Evolutionary conservation across 1,140 invertebrate species (phyloP).

Genomic region (Euwallacea similis): DNA sequence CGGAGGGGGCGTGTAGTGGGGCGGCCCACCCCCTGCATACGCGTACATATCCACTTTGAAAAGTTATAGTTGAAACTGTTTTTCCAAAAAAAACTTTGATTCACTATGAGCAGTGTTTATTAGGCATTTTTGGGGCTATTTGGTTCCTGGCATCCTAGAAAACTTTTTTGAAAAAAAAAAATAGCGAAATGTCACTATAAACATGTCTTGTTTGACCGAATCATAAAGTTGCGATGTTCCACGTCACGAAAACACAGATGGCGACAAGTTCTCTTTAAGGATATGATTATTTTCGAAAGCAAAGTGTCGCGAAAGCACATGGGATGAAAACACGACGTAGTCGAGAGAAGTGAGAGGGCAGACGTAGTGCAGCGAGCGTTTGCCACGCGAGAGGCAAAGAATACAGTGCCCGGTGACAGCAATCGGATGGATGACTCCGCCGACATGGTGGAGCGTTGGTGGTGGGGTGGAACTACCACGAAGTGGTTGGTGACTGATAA

Average conservation of each 20-base stretch:
- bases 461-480: slow-evolving; percentile 29
- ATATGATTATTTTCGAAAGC: slow-evolving; percentile 6
- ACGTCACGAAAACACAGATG: slow-evolving; percentile 12
- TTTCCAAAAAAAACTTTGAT: neutral
- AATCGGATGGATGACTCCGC: slow-evolving; percentile 31
- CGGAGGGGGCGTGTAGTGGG: slow-evolving; percentile 59
- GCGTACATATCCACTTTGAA: slow-evolving; percentile 53
- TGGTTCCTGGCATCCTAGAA: no score
- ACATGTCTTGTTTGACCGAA: neutral
- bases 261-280: slow-evolving; percentile 8
- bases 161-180: neutral
- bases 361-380: slow-evolving; percentile 12
- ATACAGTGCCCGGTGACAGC: slow-evolving; percentile 26
- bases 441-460: slow-evolving; percentile 26
- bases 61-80: neutral
- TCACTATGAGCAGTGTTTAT: no score
- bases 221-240: neutral
- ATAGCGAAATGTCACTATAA: neutral
- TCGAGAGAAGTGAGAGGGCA: slow-evolving; percentile 22
- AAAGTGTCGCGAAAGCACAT: slow-evolving; percentile 19
- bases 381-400: slow-evolving; percentile 24
- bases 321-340: slow-evolving; percentile 25
- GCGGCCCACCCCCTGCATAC: slow-evolving; percentile 59
- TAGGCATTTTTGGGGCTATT: no score
- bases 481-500: slow-evolving; percentile 34